A percentile compares a stretch with the other conserved stretches of the same genome.
Evolutionary conservation across 2,888 invertebrate genomes (phyloP).

Genomic region (Ornithoptera priamus): DNA sequence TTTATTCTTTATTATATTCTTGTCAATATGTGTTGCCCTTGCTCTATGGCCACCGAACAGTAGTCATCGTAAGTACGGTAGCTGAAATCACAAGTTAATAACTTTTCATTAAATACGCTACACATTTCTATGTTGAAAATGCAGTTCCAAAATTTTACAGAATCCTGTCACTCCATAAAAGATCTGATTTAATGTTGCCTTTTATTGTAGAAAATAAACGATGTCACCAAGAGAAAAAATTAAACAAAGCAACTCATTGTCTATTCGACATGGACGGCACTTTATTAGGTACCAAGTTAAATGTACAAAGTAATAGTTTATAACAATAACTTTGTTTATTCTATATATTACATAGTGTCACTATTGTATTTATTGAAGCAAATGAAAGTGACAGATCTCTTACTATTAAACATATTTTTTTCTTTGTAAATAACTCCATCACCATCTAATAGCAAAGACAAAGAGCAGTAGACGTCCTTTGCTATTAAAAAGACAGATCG

Average conservation of each 20-base stretch:
- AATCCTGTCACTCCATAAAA: slow-evolving; percentile 10
- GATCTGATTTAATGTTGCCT: slow-evolving; percentile 14
- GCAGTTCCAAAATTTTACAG: slow-evolving; percentile 13
- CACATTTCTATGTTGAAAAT: slow-evolving; percentile 1
- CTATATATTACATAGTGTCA: neutral
- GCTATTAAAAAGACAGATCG: too few species aligned
- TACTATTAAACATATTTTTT: neutral
- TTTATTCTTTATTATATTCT: neutral
- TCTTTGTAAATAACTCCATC: neutral
- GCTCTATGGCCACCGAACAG: slow-evolving; percentile 1
- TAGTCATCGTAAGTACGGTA: neutral
- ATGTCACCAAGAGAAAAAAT: slow-evolving; percentile 26
- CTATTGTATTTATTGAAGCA: neutral
- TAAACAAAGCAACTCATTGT: slow-evolving; percentile 56
- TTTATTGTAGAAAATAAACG: slow-evolving; percentile 9
- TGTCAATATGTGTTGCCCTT: neutral
- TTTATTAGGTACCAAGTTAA: slow-evolving; percentile 47
- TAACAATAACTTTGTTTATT: neutral
- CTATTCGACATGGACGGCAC: slow-evolving; percentile 66
- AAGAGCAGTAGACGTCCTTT: too few species aligned
- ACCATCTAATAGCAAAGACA: too few species aligned
- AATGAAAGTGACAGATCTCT: neutral
- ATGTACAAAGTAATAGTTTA: neutral
- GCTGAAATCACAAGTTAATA: neutral
- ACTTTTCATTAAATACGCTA: neutral